phyloP scores from a whole-genome alignment of 2,888 invertebrate genomes.

The Mythimna albipuncta region DNA sequence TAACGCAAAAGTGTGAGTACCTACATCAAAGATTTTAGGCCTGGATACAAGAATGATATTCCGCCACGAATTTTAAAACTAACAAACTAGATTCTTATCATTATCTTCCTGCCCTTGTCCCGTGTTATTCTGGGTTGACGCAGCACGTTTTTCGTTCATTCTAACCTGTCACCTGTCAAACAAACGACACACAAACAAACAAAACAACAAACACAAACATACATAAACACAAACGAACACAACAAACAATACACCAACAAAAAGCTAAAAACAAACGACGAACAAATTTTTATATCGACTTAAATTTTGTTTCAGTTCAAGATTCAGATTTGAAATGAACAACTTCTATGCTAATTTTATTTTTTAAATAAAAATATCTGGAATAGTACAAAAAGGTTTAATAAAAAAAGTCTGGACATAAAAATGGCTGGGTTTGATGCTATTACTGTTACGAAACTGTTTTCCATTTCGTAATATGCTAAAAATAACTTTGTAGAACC shows the following conservation, averaged over 20 bases:
- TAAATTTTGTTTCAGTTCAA: background rate
- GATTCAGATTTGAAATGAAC: background rate
- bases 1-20: background rate
- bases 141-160: too few relatives aligned
- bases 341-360: background rate
- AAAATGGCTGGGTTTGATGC: background rate
- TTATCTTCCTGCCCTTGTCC: too few relatives aligned
- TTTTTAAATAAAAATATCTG: background rate
- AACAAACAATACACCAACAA: too few relatives aligned
- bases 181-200: too few relatives aligned
- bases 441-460: background rate
- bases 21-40: conserved; percentile 16
- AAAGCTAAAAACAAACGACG: too few relatives aligned
- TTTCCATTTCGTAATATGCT: background rate
- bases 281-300: background rate
- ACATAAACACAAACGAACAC: too few relatives aligned
- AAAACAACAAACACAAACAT: too few relatives aligned
- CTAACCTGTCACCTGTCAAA: too few relatives aligned
- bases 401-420: background rate
- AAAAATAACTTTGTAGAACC: background rate
- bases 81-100: background rate
- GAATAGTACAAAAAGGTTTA: background rate
- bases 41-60: background rate
- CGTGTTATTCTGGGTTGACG: too few relatives aligned
- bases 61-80: conserved; percentile 8